Base-by-base conservation (phyloP, 2,797 vertebrate species). In the Smutsia temminckii region DNA sequence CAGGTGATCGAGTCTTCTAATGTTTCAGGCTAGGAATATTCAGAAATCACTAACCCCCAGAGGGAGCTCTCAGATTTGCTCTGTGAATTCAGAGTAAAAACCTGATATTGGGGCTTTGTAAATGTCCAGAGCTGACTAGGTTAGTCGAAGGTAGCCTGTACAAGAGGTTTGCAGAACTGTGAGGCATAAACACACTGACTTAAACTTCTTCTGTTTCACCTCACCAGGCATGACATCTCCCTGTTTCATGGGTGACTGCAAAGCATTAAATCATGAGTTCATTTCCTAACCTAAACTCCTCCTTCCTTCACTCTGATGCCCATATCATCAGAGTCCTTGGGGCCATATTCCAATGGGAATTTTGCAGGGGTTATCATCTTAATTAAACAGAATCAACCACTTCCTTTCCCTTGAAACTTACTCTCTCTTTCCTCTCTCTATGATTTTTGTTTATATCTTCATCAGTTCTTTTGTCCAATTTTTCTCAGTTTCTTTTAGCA, bases 1-100 rank as follows among this genome's bases (percentile, higher is more conserved):
- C 18, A 23, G 78, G 42, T 40, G 13, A 23, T 37, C 37, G 37
- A 57, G 61, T 10, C 61, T 86, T 68, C 63, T 46, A 10, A 14
- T 21, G 16, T 80, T 95, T 95, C 32, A 51, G n/a, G 49, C 32
- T 72, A 68, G 71, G 29, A 63, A 29, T 29, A 12, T 59, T 23
- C 2, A 3, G 51, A 14, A 37, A 23, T 20, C 3, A 0, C 25
- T 23, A 13, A 27, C 84, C 94, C 34, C 94, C 83, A 95, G 96
- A 93, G 87, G 93, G 84, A 59, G 49, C 85, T 86, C 84, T 93
- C 18, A 21, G 55, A 79, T 85, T 53, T 94, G 61, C 18, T 66
- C 34, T 72, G 40, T 63, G 80, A 75, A 46, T 77, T 89, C 68
- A 42, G 59, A 72, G 53, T 49, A 23, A 40, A 71, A 78, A 8